Evolutionary conservation across 2,888 invertebrate species (phyloP).

Genomic region (Amorpha juglandis): DNA sequence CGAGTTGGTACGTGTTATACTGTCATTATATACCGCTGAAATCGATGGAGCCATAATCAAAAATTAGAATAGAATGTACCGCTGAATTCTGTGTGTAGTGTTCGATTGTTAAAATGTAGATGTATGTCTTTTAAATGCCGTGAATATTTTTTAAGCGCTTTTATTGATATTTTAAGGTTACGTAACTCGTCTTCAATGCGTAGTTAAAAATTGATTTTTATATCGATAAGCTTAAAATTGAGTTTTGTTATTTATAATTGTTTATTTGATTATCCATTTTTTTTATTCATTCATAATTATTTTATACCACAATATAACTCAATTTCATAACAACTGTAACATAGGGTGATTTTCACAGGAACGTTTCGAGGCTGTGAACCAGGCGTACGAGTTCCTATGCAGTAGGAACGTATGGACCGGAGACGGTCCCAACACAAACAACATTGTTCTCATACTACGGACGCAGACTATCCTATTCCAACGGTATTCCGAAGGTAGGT

Average conservation of each 20-base stretch:
- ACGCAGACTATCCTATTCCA: slow-evolving; percentile 98
- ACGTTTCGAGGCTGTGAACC: slow-evolving; percentile 97
- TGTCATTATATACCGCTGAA: neutral
- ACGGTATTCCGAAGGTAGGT: slow-evolving; percentile 92
- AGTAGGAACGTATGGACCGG: slow-evolving; percentile 94
- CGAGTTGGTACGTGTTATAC: too few relatives aligned
- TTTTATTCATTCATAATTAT: too few relatives aligned
- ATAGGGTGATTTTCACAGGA: slow-evolving; percentile 83
- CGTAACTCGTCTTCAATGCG: too few relatives aligned
- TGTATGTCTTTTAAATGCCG: too few relatives aligned
- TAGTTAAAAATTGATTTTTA: too few relatives aligned
- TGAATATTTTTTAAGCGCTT: neutral
- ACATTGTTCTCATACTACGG: slow-evolving; percentile 95
- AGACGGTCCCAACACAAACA: slow-evolving; percentile 97
- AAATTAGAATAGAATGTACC: too few relatives aligned
- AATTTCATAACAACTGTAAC: neutral
- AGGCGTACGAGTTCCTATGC: slow-evolving; percentile 99
- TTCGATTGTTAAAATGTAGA: too few relatives aligned
- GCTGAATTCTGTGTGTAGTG: neutral
- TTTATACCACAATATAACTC: too few relatives aligned
- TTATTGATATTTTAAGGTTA: neutral
- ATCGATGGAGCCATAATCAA: too few relatives aligned
- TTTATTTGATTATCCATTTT: too few relatives aligned
- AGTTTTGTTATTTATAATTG: too few relatives aligned
- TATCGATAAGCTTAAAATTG: too few relatives aligned